These are phyloP conservation scores for Ardeotis arabs DNA, from an alignment of 2,113 vertebrate species.

Conservation along the genomic window DNA sequence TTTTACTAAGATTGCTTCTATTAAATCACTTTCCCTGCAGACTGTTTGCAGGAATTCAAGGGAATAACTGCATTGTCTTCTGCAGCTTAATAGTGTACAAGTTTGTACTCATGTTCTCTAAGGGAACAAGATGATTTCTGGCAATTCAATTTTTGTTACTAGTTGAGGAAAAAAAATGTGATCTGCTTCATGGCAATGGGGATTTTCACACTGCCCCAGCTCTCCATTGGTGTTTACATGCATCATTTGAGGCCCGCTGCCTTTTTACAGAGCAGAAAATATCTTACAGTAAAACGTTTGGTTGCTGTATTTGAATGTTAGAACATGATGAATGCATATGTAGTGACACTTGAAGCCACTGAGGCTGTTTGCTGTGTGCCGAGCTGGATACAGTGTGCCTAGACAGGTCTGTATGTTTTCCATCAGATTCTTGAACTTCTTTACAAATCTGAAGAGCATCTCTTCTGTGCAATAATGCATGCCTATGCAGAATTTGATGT, in stretches of 20 bases:
- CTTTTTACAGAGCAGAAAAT: neutral
- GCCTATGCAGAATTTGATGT: neutral
- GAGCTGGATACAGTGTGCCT: neutral
- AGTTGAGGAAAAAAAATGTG: neutral
- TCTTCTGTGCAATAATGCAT: neutral
- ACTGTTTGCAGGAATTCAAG: neutral
- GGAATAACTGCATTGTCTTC: neutral
- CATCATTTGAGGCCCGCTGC: neutral
- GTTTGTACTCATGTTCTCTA: neutral
- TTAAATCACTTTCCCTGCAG: neutral
- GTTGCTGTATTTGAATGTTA: neutral
- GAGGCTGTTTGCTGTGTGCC: neutral
- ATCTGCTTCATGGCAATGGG: neutral
- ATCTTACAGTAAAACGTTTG: neutral
- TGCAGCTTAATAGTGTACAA: neutral
- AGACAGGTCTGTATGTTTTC: neutral
- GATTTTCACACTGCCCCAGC: neutral
- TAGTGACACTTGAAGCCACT: neutral
- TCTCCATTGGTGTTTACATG: neutral
- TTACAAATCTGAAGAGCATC: neutral
- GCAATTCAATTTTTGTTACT: neutral
- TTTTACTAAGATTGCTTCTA: neutral
- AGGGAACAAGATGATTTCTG: neutral
- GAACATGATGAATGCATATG: neutral
- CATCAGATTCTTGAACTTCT: neutral